Base-by-base conservation (phyloP, 1,140 invertebrate genomes). In the Popillia japonica region DNA sequence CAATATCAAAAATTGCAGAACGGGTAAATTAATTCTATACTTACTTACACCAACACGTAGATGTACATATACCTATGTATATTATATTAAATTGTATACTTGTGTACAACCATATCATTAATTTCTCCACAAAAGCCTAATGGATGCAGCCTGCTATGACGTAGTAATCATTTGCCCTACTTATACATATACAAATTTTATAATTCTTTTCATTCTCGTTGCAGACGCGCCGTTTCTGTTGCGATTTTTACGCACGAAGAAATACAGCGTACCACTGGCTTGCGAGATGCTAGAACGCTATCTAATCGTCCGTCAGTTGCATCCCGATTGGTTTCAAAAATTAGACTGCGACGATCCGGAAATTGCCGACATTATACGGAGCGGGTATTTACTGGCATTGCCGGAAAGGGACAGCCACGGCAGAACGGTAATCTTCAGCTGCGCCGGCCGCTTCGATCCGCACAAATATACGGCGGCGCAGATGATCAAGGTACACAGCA, bases 231-330 rank as follows among this genome's bases (percentile, higher is more conserved):
- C 92, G 9, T 97, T 96, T 83, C 89, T 97, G 11, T 87, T 96
- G 17, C 90, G 95, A 59, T 97, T 97, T 83, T 89, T 97, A 0
- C 90, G 95, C 14, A 94, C 94, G 1, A 94, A 95, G 84, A 96
- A 97, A 84, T 96, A 95, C 85, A 94, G 94, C 48, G 90, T 97
- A 14, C 93, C 94, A 0, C 89, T 94, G 82, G 94, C 96, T 0
- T 94, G 95, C 82, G 92, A 94, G 72, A 94, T 96, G 90, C 86
- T 97, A 64, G 94, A 96, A 84, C 91, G 93, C 14, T 97, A 97
- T 84, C 88, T 97, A 14, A 93, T 92, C 7, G 94, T 96, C 77
- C 90, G 94, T 22, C 92, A 94, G 82, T 86, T 94, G 74, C 93
- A 95, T 83, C 94, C 95, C 0, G 90, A 94, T 14, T 96, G 95